Base-by-base conservation (phyloP, 2,888 invertebrate species). In the Spilarctia lutea region DNA sequence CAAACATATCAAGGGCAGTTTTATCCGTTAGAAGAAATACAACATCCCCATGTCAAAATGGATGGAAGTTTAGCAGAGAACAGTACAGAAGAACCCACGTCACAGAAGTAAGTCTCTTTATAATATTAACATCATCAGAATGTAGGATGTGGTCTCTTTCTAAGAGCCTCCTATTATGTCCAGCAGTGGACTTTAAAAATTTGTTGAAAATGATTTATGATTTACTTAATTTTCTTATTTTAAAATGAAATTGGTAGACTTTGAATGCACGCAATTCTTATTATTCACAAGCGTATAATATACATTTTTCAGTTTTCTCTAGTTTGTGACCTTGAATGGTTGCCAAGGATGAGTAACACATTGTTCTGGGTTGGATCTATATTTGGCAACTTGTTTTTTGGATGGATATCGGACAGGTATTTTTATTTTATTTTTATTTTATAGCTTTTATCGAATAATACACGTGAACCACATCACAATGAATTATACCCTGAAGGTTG, bases 291-390 rank as follows among this genome's bases (percentile, higher is more conserved):
- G 20, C 48, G 18, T 48, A 48, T 7, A 6, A 48, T 48, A 48
- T 69, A 16, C 20, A 11, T 71, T 71, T 91, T 91, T 30, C 91
- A 97, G 97, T 96, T 96, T 89, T 95, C 96, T 52, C 91, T 97
- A 81, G 97, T 97, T 65, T 97, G 97, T 84, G 97, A 96, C 78
- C 93, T 96, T 80, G 96, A 96, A 78, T 96, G 96, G 96, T 94
- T 97, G 87, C 96, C 97, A 1, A 95, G 97, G 69, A 96, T 96
- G 68, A 96, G 96, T 81, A 97, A 97, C 83, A 97, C 97, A 10
- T 94, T 97, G 56, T 97, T 97, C 90, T 97, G 97, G 96, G 96
- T 97, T 2, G 97, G 97, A 42, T 97, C 97, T 67, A 96, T 97
- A 79, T 96, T 97, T 80, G 97, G 97, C 1, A 97, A 97, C 84